phyloP scores from a whole-genome alignment of 2,113 vertebrate species.

The Felis chaus region DNA sequence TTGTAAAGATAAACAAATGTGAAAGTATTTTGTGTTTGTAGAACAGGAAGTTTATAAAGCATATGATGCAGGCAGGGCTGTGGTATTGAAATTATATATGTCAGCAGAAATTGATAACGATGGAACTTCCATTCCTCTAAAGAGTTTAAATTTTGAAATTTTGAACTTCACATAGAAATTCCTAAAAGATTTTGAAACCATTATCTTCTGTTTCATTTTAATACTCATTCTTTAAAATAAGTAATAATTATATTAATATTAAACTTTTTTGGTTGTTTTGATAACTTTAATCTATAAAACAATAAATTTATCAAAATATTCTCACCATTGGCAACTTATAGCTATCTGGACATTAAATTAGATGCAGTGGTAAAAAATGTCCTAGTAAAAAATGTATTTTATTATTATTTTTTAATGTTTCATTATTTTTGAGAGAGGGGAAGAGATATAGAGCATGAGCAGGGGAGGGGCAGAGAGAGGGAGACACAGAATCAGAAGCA shows the following conservation, averaged over 20 bases:
- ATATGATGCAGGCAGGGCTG: background rate
- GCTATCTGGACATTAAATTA: background rate
- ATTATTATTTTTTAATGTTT: no score
- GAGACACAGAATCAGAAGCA: no score
- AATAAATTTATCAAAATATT: background rate
- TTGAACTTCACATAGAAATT: background rate
- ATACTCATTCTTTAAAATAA: background rate
- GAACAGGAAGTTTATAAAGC: background rate
- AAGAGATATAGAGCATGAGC: no score
- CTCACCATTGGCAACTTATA: background rate
- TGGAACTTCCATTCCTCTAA: background rate
- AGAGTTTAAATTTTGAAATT: background rate
- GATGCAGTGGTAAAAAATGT: background rate
- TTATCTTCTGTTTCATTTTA: background rate
- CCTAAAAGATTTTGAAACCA: background rate
- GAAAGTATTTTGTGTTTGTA: background rate
- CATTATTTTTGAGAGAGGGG: no score
- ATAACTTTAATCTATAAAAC: background rate
- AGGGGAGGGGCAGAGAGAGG: no score
- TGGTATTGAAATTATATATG: background rate
- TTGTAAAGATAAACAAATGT: background rate
- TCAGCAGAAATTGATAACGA: background rate
- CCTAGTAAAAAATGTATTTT: background rate
- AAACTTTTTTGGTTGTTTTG: background rate
- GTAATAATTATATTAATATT: background rate